Evolutionary conservation across 2,113 vertebrate species (phyloP).

Genomic region (Platycercus adscitus): DNA sequence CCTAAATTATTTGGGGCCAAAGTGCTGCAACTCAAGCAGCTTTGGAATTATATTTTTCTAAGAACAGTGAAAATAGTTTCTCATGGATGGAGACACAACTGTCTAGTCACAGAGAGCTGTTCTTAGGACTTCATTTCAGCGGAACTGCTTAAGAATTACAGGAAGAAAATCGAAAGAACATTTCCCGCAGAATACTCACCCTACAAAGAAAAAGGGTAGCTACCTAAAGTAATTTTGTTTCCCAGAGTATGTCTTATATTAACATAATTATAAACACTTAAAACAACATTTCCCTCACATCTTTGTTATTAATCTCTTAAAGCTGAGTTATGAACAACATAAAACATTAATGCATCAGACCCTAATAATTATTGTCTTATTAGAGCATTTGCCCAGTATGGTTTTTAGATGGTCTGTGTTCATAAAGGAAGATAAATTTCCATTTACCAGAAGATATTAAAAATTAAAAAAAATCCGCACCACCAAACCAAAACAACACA

Average conservation of each 20-base stretch:
- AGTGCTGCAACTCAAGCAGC: background rate
- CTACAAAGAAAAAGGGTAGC: background rate
- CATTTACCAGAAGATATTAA: slow-evolving; percentile 76
- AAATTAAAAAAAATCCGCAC: background rate
- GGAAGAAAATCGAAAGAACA: background rate
- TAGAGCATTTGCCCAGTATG: slow-evolving; percentile 31
- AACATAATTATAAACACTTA: slow-evolving; percentile 53
- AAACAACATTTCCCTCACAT: slow-evolving; percentile 5
- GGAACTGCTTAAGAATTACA: background rate
- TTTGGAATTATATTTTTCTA: background rate
- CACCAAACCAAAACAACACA: background rate
- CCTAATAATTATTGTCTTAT: slow-evolving; percentile 3
- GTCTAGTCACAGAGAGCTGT: background rate
- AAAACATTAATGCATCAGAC: slow-evolving; percentile 27
- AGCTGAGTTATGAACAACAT: slow-evolving; percentile 8
- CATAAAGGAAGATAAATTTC: slow-evolving; percentile 30
- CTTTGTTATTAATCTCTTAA: slow-evolving; percentile 21
- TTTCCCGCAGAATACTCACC: background rate
- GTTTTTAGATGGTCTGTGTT: slow-evolving; percentile 14
- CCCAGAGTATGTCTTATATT: slow-evolving; percentile 9
- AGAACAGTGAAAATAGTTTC: background rate
- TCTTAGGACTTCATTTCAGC: background rate
- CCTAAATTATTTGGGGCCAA: background rate
- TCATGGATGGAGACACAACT: background rate
- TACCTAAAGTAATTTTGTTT: slow-evolving; percentile 16